A percentile compares a stretch with the other conserved stretches of the same genome.
Evolutionary conservation across 2,797 vertebrate species (phyloP).

Genomic region (Ctenosaura bakeri): DNA sequence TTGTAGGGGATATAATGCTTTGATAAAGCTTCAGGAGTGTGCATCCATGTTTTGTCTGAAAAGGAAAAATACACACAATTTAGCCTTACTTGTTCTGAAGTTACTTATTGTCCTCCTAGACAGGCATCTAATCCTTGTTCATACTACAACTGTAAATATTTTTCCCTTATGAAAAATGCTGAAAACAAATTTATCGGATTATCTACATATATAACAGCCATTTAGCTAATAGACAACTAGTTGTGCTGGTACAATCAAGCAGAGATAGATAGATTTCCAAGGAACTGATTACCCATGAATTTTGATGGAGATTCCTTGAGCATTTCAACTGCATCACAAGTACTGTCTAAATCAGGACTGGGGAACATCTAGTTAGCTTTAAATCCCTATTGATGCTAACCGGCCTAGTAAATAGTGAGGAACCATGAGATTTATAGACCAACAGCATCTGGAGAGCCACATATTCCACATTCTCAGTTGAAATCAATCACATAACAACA

Average conservation of each 20-base stretch:
- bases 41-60: constrained; percentile 99
- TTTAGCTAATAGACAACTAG: background rate
- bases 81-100: constrained; percentile 15
- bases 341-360: background rate
- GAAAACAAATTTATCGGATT: background rate
- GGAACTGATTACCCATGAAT: background rate
- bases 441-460: background rate
- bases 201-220: too few relatives aligned
- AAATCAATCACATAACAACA: background rate
- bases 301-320: background rate
- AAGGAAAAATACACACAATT: constrained; percentile 62
- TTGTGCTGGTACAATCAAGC: background rate
- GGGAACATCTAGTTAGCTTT: background rate
- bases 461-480: background rate
- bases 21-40: constrained; percentile 96
- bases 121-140: constrained; percentile 10
- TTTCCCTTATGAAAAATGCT: background rate
- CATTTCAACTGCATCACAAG: background rate
- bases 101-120: background rate
- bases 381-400: background rate
- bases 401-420: background rate
- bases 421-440: background rate
- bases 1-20: constrained; percentile 98
- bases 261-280: background rate
- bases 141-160: background rate